These are phyloP conservation scores for Pyralis farinalis DNA, from an alignment of 2,888 invertebrate genomes.

Conservation along the genomic window DNA sequence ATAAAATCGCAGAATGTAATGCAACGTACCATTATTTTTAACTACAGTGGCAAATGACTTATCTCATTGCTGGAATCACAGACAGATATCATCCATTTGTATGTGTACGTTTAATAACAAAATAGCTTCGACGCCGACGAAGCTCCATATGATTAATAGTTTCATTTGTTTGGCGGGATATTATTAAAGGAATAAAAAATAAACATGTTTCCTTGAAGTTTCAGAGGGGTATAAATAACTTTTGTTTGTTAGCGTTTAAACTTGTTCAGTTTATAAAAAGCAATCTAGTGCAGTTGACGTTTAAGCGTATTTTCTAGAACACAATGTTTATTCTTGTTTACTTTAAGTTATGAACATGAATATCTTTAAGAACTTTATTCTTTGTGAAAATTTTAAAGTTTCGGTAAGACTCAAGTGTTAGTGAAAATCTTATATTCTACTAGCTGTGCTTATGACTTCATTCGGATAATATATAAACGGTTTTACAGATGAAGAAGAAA, in stretches of 20 bases:
- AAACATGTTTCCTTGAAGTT: neutral
- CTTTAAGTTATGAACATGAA: neutral
- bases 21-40: neutral
- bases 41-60: neutral
- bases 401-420: too few species aligned
- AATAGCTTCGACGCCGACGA: conserved; percentile 38
- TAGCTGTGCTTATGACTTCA: too few species aligned
- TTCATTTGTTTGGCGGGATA: conserved; percentile 35
- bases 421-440: too few species aligned
- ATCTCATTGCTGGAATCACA: conserved; percentile 11
- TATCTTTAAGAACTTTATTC: neutral
- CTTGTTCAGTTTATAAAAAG: neutral
- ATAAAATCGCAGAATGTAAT: neutral
- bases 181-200: conserved; percentile 19
- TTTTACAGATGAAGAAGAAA: too few species aligned
- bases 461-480: too few species aligned
- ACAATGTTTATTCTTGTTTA: neutral
- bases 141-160: conserved; percentile 44
- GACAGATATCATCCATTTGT: conserved; percentile 13
- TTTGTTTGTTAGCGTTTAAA: neutral
- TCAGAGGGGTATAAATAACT: neutral
- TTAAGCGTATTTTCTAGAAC: neutral
- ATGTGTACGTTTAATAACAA: conserved; percentile 27
- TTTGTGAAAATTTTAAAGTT: too few species aligned
- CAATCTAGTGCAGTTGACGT: conserved; percentile 2